phyloP scores from a whole-genome alignment of 1,140 invertebrate species.

The Tenebrio molitor region DNA sequence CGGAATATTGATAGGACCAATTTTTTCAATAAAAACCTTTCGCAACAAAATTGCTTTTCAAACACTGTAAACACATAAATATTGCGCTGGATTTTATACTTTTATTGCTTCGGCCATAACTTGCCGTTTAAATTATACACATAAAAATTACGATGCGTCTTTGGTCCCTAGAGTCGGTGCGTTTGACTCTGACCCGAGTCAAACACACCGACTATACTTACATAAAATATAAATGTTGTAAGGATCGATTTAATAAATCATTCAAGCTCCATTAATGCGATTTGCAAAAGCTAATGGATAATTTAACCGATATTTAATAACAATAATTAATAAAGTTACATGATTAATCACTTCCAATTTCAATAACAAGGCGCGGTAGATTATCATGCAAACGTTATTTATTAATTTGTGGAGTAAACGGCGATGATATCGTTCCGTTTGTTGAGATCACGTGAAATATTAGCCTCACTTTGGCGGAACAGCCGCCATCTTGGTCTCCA shows the following conservation, averaged over 20 bases:
- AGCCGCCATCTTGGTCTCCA: neutral
- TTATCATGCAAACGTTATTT: constrained; percentile 30
- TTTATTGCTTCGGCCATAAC: no score
- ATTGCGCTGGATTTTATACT: no score
- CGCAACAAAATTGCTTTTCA: neutral
- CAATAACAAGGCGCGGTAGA: constrained; percentile 15
- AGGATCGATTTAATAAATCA: no score
- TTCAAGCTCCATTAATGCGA: constrained; percentile 12
- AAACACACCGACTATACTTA: no score
- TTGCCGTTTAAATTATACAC: no score
- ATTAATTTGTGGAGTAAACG: constrained; percentile 21
- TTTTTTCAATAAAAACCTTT: neutral
- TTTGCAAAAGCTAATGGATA: constrained; percentile 10
- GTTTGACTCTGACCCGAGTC: no score
- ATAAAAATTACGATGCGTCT: no score
- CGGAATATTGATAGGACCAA: constrained; percentile 5
- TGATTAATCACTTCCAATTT: constrained; percentile 37
- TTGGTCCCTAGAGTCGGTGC: no score
- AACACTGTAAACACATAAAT: neutral
- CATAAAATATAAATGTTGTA: no score
- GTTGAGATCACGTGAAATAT: constrained; percentile 14
- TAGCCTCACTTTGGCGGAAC: neutral
- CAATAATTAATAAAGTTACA: constrained; percentile 35
- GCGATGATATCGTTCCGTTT: constrained; percentile 21
- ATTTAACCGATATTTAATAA: constrained; percentile 12